A percentile compares a stretch with the other conserved stretches of the same genome.
Conservation (phyloP, 2,888 invertebrate species). For the Resseliella maxima region DNA sequence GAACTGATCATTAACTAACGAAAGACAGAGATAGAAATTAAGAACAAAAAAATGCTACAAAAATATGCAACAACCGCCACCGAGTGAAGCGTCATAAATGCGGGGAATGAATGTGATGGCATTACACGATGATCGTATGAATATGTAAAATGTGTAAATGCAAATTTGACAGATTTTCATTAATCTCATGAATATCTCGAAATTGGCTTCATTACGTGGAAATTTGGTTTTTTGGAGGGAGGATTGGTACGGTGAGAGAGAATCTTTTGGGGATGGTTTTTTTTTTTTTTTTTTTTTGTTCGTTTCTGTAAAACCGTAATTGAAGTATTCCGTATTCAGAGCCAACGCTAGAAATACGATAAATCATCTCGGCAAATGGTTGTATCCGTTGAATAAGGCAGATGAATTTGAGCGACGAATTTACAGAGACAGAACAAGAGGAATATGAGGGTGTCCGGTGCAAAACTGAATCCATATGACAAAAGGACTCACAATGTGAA, state of each 20-base stretch:
- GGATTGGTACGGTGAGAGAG: too few relatives aligned
- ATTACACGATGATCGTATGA: constrained; percentile 10
- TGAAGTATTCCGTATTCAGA: neutral
- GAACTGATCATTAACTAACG: too few relatives aligned
- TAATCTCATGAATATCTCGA: constrained; percentile 24
- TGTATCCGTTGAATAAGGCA: neutral
- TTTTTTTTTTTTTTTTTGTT: too few relatives aligned
- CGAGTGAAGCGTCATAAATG: constrained; percentile 4
- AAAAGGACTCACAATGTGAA: constrained; percentile 33
- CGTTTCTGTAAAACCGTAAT: too few relatives aligned
- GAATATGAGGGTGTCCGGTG: neutral
- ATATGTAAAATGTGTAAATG: constrained; percentile 51
- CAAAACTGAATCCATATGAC: neutral
- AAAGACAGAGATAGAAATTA: too few relatives aligned
- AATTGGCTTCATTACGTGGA: constrained; percentile 31
- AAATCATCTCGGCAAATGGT: neutral
- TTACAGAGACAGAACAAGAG: too few relatives aligned
- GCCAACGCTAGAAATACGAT: neutral
- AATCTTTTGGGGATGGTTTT: too few relatives aligned
- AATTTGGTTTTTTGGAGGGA: neutral
- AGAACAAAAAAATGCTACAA: neutral
- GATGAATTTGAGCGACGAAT: neutral
- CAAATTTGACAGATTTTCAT: constrained; percentile 45
- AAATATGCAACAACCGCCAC: neutral
- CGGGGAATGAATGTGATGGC: neutral